Evolutionary conservation across 2,888 invertebrate genomes (phyloP), one percentile per base, ranked within the genome.

Genomic region (Orthosia cruda): DNA sequence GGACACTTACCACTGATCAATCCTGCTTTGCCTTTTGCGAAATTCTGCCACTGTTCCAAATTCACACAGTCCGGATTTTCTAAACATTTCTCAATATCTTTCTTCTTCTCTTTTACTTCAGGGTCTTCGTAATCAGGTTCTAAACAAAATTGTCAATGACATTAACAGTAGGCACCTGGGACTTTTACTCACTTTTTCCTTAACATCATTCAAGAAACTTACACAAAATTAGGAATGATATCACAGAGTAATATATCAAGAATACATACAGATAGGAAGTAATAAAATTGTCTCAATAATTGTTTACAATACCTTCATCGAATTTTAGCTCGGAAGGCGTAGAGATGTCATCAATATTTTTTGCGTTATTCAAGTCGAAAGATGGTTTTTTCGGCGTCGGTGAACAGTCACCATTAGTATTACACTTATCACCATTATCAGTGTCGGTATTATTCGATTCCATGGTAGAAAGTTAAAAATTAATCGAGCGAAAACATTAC

Each of bases 321-420:
- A 98, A 98, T 94, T 97, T 97, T 87, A 98, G 94, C 94, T 98
- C 97, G 55, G 97, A 96, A 90, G 97, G 97, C 92, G 96, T 95
- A 92, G 96, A 95, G 90, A 97, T 97, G 94, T 97, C 97, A 93
- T 97, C 97, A 91, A 97, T 97, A 94, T 96, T 96, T 93, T 94
- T 93, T 84, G 94, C 83, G 86, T 94, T 93, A 91, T 94, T 95
- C 83, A 95, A 87, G 81, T 95, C 93, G 74, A 92, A 90, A 18
- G 91, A 87, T 80, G 89, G 89, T 74, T 92, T 93, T 58, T 90
- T 92, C 20, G 87, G 86, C 32, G 89, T 87, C 62, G 93, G 92
- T 70, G 93, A 92, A 89, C 94, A 94, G 89, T 94, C 92, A 32
- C 95, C 95, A 83, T 95, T 95, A 47, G 91, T 83, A 88, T 91